phyloP scores from a whole-genome alignment of 1,140 invertebrate genomes.

The Formica selysi region DNA sequence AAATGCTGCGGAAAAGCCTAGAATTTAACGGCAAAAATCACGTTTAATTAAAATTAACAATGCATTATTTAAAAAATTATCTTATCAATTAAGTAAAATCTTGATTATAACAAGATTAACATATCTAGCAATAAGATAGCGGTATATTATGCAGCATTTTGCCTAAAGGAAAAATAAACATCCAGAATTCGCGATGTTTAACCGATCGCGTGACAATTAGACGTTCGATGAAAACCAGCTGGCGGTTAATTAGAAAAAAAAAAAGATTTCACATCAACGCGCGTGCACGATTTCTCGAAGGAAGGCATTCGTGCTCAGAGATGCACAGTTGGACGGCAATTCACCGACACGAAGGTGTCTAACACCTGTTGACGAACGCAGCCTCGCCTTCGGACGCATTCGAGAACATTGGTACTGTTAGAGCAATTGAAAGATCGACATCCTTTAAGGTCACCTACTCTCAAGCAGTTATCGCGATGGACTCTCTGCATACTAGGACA shows the following conservation, averaged over 20 bases:
- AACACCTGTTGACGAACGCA: conserved; percentile 60
- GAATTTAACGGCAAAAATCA: not conserved
- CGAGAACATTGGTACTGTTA: conserved; percentile 66
- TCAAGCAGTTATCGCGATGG: conserved; percentile 29
- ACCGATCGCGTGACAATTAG: not conserved
- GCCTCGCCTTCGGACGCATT: conserved; percentile 33
- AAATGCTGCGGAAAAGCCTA: not conserved
- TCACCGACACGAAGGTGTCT: conserved; percentile 23
- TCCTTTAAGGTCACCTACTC: conserved; percentile 71
- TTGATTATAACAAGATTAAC: not conserved
- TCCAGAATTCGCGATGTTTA: not conserved
- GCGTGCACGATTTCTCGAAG: not conserved
- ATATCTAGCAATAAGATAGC: not conserved
- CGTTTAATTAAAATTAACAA: not conserved
- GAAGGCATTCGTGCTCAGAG: not conserved
- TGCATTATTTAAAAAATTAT: not conserved
- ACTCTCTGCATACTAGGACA: conserved; percentile 31
- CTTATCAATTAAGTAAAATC: not conserved
- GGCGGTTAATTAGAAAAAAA: conserved; percentile 43
- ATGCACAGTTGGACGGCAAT: conserved; percentile 39
- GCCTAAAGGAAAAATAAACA: not conserved
- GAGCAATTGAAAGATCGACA: conserved; percentile 60
- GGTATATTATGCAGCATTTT: not conserved
- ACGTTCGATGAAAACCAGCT: conserved; percentile 19
- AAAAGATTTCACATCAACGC: conserved; percentile 24